Conservation (phyloP, 2,113 vertebrate species). For the Malurus alboscapulatus region DNA sequence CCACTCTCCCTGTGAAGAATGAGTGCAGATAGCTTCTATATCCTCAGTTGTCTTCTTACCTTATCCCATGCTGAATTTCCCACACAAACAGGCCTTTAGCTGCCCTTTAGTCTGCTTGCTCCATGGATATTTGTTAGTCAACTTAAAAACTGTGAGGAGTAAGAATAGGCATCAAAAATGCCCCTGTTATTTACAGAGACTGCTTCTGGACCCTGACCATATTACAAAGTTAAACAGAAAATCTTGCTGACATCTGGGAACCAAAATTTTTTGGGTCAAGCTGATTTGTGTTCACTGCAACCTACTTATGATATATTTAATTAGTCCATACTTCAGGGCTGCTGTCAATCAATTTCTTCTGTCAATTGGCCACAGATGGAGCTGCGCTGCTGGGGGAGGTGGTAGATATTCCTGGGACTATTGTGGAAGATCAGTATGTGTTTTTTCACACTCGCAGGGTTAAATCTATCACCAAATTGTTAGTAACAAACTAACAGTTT, state of each 20-base stretch:
- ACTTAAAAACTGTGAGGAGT: background rate
- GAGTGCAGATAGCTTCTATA: background rate
- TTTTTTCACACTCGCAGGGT: background rate
- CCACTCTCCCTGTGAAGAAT: background rate
- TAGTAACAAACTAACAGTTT: background rate
- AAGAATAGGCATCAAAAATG: background rate
- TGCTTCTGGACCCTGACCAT: background rate
- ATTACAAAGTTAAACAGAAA: constrained; percentile 40
- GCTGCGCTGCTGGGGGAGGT: background rate
- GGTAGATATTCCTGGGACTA: background rate
- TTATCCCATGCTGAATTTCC: background rate
- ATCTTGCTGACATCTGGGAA: constrained; percentile 23
- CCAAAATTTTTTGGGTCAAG: constrained; percentile 48
- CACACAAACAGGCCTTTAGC: background rate
- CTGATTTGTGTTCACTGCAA: constrained; percentile 40
- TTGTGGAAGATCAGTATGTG: background rate
- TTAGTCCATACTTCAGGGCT: constrained; percentile 40
- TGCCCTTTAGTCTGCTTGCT: constrained; percentile 1
- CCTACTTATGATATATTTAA: constrained; percentile 51
- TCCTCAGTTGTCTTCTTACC: background rate
- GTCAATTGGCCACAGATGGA: background rate
- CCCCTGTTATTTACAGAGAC: background rate
- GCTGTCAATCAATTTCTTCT: constrained; percentile 44
- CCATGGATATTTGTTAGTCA: background rate
- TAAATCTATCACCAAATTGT: background rate